Conservation (phyloP, 2,888 invertebrate genomes). For the Sicus ferrugineus region DNA sequence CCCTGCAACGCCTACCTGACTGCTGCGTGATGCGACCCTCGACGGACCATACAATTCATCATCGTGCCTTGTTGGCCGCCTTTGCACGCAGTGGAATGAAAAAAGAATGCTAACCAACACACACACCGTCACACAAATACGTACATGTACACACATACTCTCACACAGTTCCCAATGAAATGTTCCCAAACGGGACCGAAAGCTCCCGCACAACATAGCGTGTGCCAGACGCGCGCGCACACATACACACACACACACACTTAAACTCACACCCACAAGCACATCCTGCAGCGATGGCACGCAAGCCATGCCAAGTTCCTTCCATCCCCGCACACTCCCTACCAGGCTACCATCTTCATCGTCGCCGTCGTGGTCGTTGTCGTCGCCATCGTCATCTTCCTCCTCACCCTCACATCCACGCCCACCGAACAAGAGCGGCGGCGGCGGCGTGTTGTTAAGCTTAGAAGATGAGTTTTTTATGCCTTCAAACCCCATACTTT, state of each 20-base stretch:
- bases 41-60: slow-evolving; percentile 25
- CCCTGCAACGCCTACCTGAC: slow-evolving; percentile 14
- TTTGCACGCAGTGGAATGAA: slow-evolving; percentile 5
- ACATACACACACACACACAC: not conserved
- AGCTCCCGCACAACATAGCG: slow-evolving; percentile 3
- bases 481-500: slow-evolving; percentile 17
- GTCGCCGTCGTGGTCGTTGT: not conserved
- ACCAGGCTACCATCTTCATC: not conserved
- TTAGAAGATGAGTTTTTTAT: slow-evolving; percentile 34
- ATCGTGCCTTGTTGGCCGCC: slow-evolving; percentile 14
- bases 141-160: not conserved
- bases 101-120: not conserved
- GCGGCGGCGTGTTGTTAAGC: slow-evolving; percentile 26
- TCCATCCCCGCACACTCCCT: too few species aligned
- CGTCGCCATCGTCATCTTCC: not conserved
- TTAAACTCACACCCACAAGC: not conserved
- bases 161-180: slow-evolving; percentile 5
- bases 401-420: not conserved
- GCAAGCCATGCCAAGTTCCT: not conserved
- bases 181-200: slow-evolving; percentile 23
- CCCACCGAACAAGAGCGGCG: too few species aligned
- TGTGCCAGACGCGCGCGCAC: slow-evolving; percentile 15
- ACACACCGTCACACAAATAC: not conserved
- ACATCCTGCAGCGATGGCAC: slow-evolving; percentile 12
- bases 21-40: slow-evolving; percentile 16